A percentile compares a stretch with the other conserved stretches of the same genome.
These are phyloP conservation scores for Callitettix versicolor DNA, from an alignment of 1,140 invertebrate genomes.

Conservation along the genomic window DNA sequence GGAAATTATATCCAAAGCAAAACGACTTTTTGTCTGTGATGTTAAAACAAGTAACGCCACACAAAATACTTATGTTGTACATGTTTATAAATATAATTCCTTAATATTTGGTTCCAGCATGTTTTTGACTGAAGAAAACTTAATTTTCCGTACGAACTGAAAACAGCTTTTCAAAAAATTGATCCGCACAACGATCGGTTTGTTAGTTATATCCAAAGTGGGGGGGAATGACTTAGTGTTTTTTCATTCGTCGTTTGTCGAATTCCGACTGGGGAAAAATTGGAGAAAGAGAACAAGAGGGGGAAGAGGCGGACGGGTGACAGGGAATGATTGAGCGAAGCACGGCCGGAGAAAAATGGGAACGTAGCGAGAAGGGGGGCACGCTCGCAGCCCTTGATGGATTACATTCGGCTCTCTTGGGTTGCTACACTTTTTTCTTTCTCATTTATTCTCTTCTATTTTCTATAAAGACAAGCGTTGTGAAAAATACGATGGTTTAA, in stretches of 20 bases:
- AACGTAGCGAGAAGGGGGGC: not conserved
- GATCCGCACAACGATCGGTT: no score
- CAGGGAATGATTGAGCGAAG: slow-evolving; percentile 17
- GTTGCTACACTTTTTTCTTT: slow-evolving; percentile 8
- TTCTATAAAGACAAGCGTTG: not conserved
- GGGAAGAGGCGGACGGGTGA: slow-evolving; percentile 8
- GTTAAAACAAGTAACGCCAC: no score
- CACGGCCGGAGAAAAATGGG: slow-evolving; percentile 14
- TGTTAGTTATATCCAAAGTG: not conserved
- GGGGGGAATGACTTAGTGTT: not conserved
- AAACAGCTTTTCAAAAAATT: no score
- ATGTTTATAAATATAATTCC: no score
- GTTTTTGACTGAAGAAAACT: no score
- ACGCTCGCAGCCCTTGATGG: slow-evolving; percentile 3
- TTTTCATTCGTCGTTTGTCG: slow-evolving; percentile 13
- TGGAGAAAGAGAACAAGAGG: slow-evolving; percentile 1
- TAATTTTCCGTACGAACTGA: no score
- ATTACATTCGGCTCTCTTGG: not conserved
- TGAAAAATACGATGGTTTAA: no score
- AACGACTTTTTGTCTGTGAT: no score
- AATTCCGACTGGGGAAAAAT: slow-evolving; percentile 12
- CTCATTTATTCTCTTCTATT: not conserved
- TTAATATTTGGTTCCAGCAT: no score
- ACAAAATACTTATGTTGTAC: no score
- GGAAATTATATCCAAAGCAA: no score